Percentiles rank a stretch among this genome's conserved stretches.
Conservation (phyloP, 2,888 invertebrate genomes). For the Lycophotia porphyrea region DNA sequence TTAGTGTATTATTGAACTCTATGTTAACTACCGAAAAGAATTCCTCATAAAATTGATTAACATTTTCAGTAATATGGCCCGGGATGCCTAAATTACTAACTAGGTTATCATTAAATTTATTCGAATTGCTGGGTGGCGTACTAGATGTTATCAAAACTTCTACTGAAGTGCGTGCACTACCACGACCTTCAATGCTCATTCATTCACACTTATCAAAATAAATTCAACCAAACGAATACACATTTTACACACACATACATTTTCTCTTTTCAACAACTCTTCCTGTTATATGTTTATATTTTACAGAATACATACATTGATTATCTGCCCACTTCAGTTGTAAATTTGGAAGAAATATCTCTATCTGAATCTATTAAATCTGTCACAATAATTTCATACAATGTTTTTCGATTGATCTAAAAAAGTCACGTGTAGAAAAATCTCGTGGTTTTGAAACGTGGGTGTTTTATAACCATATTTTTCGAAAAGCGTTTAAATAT, state of each 20-base stretch:
- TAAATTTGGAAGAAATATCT: constrained; percentile 8
- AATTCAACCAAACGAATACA: constrained; percentile 16
- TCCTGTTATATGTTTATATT: constrained; percentile 7
- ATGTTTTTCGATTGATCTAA: neutral
- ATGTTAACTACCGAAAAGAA: too few relatives aligned
- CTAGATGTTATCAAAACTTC: too few relatives aligned
- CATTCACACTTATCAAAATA: constrained; percentile 28
- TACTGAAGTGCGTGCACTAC: neutral
- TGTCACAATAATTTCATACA: constrained; percentile 37
- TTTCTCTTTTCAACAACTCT: constrained; percentile 25
- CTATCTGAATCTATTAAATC: constrained; percentile 23
- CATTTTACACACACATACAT: too few relatives aligned
- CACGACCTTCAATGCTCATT: constrained; percentile 13
- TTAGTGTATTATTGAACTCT: too few relatives aligned
- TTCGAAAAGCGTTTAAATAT: neutral
- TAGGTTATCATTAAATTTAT: too few relatives aligned
- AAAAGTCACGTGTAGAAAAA: neutral
- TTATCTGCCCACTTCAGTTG: constrained; percentile 33
- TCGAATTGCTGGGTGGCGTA: too few relatives aligned
- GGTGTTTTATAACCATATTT: neutral
- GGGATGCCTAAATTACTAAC: too few relatives aligned
- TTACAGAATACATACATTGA: constrained; percentile 10
- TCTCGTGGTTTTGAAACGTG: neutral
- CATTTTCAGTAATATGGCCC: too few relatives aligned
- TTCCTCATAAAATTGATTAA: too few relatives aligned